Evolutionary conservation across 2,113 vertebrate genomes (phyloP), one percentile per base, ranked within the genome.

Genomic region (Psittacula cyanocephala): DNA sequence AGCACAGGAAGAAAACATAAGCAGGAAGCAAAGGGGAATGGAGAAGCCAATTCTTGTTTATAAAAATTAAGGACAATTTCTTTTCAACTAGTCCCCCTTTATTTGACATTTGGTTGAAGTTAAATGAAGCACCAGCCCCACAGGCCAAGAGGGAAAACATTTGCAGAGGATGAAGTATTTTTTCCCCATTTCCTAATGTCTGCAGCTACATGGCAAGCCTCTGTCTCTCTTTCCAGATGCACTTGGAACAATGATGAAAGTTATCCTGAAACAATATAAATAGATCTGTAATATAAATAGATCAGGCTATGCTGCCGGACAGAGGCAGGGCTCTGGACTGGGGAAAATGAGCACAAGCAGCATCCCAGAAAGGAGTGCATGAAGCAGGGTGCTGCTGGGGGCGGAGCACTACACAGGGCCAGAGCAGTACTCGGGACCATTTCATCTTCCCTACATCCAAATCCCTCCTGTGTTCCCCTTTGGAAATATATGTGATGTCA

Each of bases 211-310:
- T 10, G 41, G 78, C 81, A 74, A 91, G 64, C 87, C 84, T 89
- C 57, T 1, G 19, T 85, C 93, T 85, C 84, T 49, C 91, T 77
- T 94, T 96, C 93, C 94, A 97, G 94, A 93, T 39, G 60, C 79
- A 95, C 94, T 94, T 96, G 89, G 85, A 96, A 96, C 93, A 96
- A 97, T 93, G 94, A 96, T 91, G 94, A 96, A 96, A 93, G 95
- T 83, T 96, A 89, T 88, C 81, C 89, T 81, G 87, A 97, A 96
- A 97, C 85, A 96, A 93, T 96, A 96, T 96, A 97, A 95, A 96
- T 96, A 96, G 95, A 96, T 78, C 72, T 52, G 90, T 46, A 90
- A 84, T 79, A 96, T 96, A 96, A 95, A 96, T 96, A 97, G 93
- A 94, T 27, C 57, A 62, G 67, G 64, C 92, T 81, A 39, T 33